Percentiles rank a stretch among this genome's conserved stretches.
These are phyloP conservation scores for Tragulus kanchil DNA, from an alignment of 2,113 vertebrate species.

Conservation along the genomic window DNA sequence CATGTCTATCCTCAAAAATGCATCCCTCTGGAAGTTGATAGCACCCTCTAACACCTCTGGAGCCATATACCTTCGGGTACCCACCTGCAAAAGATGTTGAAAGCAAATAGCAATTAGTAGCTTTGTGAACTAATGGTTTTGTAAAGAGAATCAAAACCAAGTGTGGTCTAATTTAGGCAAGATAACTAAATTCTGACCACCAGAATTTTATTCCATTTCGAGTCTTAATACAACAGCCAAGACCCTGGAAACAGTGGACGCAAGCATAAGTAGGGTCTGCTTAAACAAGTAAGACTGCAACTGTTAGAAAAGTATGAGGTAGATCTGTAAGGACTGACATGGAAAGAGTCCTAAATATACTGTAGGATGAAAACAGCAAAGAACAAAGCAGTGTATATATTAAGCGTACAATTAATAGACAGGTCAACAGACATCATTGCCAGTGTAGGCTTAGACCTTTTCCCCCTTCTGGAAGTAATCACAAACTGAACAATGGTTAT, in stretches of 20 bases:
- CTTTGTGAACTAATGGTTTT: slow-evolving; percentile 56
- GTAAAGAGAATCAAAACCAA: slow-evolving; percentile 52
- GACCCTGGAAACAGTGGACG: not conserved
- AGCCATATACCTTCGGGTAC: slow-evolving; percentile 98
- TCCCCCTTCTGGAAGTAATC: slow-evolving; percentile 8
- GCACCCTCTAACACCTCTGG: slow-evolving; percentile 99
- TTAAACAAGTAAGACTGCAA: not conserved
- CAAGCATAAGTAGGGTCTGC: not conserved
- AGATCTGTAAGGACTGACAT: not conserved
- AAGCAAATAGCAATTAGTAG: slow-evolving; percentile 67
- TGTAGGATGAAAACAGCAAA: not conserved
- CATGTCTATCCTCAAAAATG: slow-evolving; percentile 99
- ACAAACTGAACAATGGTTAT: not conserved
- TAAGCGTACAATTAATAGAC: not conserved
- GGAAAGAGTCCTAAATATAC: not conserved
- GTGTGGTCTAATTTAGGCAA: slow-evolving; percentile 3
- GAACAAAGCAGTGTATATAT: not conserved
- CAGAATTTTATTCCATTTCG: slow-evolving; percentile 1
- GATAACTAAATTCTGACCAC: not conserved
- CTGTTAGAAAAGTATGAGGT: not conserved
- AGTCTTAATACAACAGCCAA: not conserved
- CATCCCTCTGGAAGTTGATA: slow-evolving; percentile 99
- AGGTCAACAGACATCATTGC: not conserved
- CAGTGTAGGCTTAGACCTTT: not conserved
- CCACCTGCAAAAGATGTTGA: slow-evolving; percentile 90